Percentiles rank a stretch among this genome's conserved stretches.
These are phyloP conservation scores for Gymnoscelis rufifasciata DNA, from an alignment of 2,888 invertebrate genomes.

Conservation along the genomic window DNA sequence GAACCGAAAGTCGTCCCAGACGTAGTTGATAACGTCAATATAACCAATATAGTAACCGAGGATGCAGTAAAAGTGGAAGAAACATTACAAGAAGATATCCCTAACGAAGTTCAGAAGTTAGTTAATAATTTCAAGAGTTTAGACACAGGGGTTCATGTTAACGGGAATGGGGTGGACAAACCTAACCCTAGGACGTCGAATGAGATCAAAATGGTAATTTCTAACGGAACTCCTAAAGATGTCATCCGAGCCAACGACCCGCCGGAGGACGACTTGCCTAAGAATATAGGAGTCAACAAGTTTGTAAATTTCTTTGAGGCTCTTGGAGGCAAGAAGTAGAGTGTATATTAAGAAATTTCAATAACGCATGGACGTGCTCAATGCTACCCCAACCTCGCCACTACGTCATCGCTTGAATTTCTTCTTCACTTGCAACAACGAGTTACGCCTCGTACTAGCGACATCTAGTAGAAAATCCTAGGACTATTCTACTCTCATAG, in stretches of 20 bases:
- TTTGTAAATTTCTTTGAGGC: slow-evolving; percentile 74
- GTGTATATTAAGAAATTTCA: too few relatives aligned
- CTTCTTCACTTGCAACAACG: too few relatives aligned
- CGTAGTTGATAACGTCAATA: neutral
- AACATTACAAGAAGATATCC: slow-evolving; percentile 3
- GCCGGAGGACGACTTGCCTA: slow-evolving; percentile 69
- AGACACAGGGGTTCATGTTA: slow-evolving; percentile 29
- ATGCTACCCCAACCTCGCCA: too few relatives aligned
- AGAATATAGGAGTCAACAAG: slow-evolving; percentile 72
- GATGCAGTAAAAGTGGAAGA: neutral
- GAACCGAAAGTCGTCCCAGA: slow-evolving; percentile 1
- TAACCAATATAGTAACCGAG: neutral
- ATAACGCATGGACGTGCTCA: too few relatives aligned
- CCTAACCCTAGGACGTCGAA: slow-evolving; percentile 56
- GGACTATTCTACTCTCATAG: too few relatives aligned
- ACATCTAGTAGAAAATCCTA: too few relatives aligned
- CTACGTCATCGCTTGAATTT: too few relatives aligned
- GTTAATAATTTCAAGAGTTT: slow-evolving; percentile 7
- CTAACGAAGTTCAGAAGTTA: slow-evolving; percentile 7
- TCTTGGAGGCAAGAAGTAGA: slow-evolving; percentile 67
- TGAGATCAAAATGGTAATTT: slow-evolving; percentile 65
- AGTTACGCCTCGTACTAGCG: too few relatives aligned
- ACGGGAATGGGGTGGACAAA: slow-evolving; percentile 39
- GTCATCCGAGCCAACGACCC: slow-evolving; percentile 71
- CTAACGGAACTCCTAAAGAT: slow-evolving; percentile 59